phyloP scores from a whole-genome alignment of 2,888 invertebrate species.

The Mythimna ferrago region DNA sequence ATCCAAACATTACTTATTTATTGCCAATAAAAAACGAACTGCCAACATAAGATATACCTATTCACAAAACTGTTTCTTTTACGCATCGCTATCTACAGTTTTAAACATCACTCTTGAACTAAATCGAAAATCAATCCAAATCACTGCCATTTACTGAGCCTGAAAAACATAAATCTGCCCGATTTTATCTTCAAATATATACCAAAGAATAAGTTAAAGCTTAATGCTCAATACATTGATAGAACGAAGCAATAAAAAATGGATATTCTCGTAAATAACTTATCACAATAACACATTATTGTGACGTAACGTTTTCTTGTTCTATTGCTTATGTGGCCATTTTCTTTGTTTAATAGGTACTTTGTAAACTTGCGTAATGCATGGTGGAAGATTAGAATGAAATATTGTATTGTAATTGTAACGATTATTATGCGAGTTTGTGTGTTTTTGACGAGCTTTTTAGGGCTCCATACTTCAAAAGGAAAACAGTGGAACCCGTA shows the following conservation, averaged over 20 bases:
- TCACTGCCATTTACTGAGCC: constrained; percentile 43
- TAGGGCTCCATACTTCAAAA: too few species aligned
- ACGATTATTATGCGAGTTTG: constrained; percentile 9
- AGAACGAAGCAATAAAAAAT: constrained; percentile 40
- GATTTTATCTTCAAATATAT: constrained; percentile 55
- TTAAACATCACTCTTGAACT: constrained; percentile 12
- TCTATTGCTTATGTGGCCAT: constrained; percentile 44
- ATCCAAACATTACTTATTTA: neutral
- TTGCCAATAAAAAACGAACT: neutral
- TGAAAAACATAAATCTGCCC: constrained; percentile 32
- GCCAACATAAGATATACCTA: neutral
- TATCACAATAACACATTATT: constrained; percentile 59
- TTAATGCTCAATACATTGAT: constrained; percentile 44
- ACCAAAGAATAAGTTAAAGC: constrained; percentile 31
- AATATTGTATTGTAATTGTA: constrained; percentile 39
- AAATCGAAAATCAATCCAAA: constrained; percentile 55
- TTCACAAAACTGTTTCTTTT: neutral
- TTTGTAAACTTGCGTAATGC: constrained; percentile 25
- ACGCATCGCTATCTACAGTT: neutral
- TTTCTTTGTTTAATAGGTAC: constrained; percentile 35
- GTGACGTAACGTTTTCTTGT: constrained; percentile 39
- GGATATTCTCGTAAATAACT: constrained; percentile 55
- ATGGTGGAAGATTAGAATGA: constrained; percentile 52
- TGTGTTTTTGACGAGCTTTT: neutral
- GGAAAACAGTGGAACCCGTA: too few species aligned